Percentiles rank a stretch among this genome's conserved stretches.
phyloP scores from a whole-genome alignment of 1,140 invertebrate species.

The Pseudoatta argentina region DNA sequence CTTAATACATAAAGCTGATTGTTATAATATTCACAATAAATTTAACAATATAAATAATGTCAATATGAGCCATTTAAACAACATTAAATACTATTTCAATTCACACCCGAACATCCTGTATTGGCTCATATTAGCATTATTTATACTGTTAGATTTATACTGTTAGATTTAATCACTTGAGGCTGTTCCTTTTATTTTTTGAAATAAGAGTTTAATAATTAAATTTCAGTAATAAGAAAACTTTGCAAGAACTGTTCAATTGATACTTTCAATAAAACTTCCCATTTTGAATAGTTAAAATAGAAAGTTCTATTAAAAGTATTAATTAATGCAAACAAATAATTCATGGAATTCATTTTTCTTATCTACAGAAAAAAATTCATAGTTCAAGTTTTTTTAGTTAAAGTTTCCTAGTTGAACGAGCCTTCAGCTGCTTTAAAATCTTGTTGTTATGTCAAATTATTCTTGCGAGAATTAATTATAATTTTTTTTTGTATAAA shows the following conservation, averaged over 20 bases:
- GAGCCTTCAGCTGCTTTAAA: not conserved
- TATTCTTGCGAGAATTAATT: not conserved
- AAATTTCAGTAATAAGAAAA: not conserved
- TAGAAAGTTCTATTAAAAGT: not conserved
- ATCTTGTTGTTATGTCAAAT: conserved; percentile 1
- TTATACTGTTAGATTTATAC: too few relatives aligned
- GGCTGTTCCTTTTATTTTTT: too few relatives aligned
- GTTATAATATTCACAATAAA: not conserved
- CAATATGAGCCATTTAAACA: too few relatives aligned
- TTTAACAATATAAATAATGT: not conserved
- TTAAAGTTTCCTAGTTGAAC: not conserved
- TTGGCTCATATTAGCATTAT: too few relatives aligned
- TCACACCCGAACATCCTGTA: too few relatives aligned
- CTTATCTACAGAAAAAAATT: not conserved
- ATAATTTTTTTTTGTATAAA: not conserved
- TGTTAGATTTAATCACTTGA: too few relatives aligned
- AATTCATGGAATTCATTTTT: conserved; percentile 1
- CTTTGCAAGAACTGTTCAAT: not conserved
- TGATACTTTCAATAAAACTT: too few relatives aligned
- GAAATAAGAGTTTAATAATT: not conserved
- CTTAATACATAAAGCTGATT: not conserved
- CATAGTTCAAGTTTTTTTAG: not conserved
- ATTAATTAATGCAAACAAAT: not conserved
- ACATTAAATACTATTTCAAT: too few relatives aligned
- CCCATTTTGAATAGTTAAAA: not conserved